Evolutionary conservation across 2,797 vertebrate species (phyloP).

Genomic region (Etheostoma perlongum): DNA sequence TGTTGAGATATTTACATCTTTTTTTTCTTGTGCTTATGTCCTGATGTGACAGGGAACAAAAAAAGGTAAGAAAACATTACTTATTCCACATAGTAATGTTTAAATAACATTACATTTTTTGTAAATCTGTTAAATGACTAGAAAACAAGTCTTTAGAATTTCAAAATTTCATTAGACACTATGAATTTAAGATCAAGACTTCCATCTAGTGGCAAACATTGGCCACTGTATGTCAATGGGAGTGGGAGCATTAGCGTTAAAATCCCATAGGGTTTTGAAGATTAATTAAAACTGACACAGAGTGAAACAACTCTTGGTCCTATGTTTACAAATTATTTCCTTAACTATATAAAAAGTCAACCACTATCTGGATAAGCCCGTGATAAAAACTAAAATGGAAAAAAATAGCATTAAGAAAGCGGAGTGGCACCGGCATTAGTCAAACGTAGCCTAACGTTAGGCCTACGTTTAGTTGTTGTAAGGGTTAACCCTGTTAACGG

Average conservation of each 20-base stretch:
- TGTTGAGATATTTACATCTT: constrained; percentile 60
- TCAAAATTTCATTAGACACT: not conserved
- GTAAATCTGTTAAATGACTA: not conserved
- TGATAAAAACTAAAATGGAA: too few species aligned
- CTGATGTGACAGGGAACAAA: constrained; percentile 91
- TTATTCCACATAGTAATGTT: not conserved
- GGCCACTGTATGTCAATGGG: not conserved
- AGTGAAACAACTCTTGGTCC: not conserved
- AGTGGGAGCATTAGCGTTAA: not conserved
- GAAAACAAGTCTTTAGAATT: not conserved
- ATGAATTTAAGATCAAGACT: not conserved
- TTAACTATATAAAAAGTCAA: not conserved
- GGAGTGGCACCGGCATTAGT: too few species aligned
- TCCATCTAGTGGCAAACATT: constrained; percentile 29
- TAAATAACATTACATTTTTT: not conserved
- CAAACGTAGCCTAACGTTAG: too few species aligned
- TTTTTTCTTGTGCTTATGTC: constrained; percentile 67
- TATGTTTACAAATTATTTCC: not conserved
- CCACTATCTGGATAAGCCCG: not conserved
- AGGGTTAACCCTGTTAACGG: too few species aligned
- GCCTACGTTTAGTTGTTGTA: too few species aligned
- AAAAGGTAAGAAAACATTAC: constrained; percentile 90
- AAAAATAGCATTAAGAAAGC: too few species aligned
- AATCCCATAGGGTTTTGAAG: not conserved
- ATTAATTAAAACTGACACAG: not conserved